Conservation (phyloP, 1,140 invertebrate species). For the Diachasma alloeum region DNA sequence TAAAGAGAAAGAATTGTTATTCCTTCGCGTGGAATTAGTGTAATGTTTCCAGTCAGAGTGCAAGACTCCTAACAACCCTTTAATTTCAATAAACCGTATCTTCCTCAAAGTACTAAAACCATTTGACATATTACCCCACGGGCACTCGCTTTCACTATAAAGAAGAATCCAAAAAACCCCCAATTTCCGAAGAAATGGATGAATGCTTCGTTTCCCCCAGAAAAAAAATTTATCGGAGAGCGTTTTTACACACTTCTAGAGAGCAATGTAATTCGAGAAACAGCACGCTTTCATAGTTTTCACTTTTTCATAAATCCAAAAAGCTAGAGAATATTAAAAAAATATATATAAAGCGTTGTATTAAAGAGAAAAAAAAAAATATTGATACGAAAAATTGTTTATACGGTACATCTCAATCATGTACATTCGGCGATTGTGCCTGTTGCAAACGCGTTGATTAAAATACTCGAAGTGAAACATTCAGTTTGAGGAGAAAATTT, state of each 20-base stretch:
- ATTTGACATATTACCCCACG: not conserved
- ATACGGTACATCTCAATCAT: constrained; percentile 20
- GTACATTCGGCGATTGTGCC: constrained; percentile 17
- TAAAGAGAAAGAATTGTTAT: too few species aligned
- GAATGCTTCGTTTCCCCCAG: constrained; percentile 29
- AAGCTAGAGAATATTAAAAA: constrained; percentile 2
- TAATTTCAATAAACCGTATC: not conserved
- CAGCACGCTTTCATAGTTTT: constrained; percentile 31
- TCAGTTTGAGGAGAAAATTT: not conserved
- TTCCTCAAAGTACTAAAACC: not conserved
- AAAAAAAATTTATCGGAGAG: constrained; percentile 26
- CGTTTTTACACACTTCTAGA: constrained; percentile 30
- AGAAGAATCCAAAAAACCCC: not conserved
- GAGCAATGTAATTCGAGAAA: constrained; percentile 25
- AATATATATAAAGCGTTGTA: constrained; percentile 23
- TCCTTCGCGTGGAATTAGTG: too few species aligned
- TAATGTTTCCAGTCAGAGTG: not conserved
- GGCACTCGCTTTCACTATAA: not conserved
- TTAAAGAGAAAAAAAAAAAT: constrained; percentile 14
- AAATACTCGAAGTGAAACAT: not conserved
- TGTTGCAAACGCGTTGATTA: not conserved
- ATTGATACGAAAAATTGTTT: constrained; percentile 25
- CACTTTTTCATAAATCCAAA: constrained; percentile 30
- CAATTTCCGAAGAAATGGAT: constrained; percentile 31
- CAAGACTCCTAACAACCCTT: not conserved